phyloP scores from a whole-genome alignment of 1,140 invertebrate genomes.

The Coelopa frigida region DNA sequence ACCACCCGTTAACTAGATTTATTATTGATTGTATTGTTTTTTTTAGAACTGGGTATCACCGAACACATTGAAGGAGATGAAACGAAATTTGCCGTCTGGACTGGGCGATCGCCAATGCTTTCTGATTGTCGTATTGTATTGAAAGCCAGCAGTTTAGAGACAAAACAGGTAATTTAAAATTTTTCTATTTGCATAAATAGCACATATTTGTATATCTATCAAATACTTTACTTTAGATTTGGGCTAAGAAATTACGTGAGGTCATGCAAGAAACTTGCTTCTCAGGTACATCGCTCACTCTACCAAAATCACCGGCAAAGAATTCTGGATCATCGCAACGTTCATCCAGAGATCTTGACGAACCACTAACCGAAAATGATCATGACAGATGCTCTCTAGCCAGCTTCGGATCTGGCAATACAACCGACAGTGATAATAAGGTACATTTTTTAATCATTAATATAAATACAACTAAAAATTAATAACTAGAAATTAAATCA shows the following conservation, averaged over 20 bases:
- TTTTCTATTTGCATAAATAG: not conserved
- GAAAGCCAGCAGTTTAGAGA: conserved; percentile 81
- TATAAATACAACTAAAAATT: too few relatives aligned
- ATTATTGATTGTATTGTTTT: not conserved
- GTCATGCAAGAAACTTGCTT: conserved; percentile 96
- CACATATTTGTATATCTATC: not conserved
- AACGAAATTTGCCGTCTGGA: conserved; percentile 98
- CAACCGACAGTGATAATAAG: conserved; percentile 85
- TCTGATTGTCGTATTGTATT: conserved; percentile 90
- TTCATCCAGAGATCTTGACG: conserved; percentile 69
- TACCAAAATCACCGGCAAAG: conserved; percentile 76
- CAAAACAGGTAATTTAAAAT: conserved; percentile 78
- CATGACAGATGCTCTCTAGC: conserved; percentile 78
- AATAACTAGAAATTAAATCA: too few relatives aligned
- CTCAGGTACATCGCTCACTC: conserved; percentile 46
- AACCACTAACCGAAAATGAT: conserved; percentile 49
- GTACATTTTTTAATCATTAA: conserved; percentile 50
- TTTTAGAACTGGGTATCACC: conserved; percentile 87
- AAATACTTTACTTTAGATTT: too few relatives aligned
- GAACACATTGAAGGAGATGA: conserved; percentile 98
- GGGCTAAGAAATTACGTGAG: conserved; percentile 91
- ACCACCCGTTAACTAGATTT: not conserved
- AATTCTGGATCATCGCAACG: conserved; percentile 48
- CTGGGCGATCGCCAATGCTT: conserved; percentile 78
- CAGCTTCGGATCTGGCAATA: conserved; percentile 91